phyloP scores from a whole-genome alignment of 2,113 vertebrate genomes.

The Phainopepla nitens region DNA sequence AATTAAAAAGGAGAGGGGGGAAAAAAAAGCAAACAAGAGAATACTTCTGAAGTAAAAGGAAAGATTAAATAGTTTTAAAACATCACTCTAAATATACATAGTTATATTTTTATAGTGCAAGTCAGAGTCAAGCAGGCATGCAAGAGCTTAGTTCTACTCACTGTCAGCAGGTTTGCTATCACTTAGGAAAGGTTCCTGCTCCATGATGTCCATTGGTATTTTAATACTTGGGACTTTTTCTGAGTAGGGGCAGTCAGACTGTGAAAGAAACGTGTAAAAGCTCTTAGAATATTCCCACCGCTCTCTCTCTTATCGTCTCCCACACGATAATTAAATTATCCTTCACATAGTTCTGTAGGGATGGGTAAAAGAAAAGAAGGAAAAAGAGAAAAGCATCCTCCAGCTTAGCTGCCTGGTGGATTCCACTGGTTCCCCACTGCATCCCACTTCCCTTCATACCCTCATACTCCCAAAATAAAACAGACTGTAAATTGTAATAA shows the following conservation, averaged over 20 bases:
- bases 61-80: neutral
- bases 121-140: slow-evolving; percentile 64
- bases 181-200: slow-evolving; percentile 96
- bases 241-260: slow-evolving; percentile 96
- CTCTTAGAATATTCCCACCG: slow-evolving; percentile 66
- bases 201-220: slow-evolving; percentile 99
- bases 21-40: neutral
- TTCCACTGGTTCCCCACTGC: neutral
- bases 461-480: neutral
- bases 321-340: neutral
- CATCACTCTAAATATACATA: neutral
- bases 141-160: slow-evolving; percentile 85
- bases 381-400: neutral
- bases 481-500: neutral
- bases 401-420: neutral
- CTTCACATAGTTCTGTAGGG: neutral
- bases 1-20: neutral
- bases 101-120: slow-evolving; percentile 14
- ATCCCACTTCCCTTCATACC: neutral
- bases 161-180: slow-evolving; percentile 92
- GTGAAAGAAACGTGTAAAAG: slow-evolving; percentile 80
- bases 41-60: neutral
- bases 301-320: neutral
- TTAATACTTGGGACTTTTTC: slow-evolving; percentile 98
- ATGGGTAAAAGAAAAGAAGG: neutral